Evolutionary conservation across 1,140 invertebrate genomes (phyloP), one percentile per base, ranked within the genome.

Genomic region (Vanessa atalanta): DNA sequence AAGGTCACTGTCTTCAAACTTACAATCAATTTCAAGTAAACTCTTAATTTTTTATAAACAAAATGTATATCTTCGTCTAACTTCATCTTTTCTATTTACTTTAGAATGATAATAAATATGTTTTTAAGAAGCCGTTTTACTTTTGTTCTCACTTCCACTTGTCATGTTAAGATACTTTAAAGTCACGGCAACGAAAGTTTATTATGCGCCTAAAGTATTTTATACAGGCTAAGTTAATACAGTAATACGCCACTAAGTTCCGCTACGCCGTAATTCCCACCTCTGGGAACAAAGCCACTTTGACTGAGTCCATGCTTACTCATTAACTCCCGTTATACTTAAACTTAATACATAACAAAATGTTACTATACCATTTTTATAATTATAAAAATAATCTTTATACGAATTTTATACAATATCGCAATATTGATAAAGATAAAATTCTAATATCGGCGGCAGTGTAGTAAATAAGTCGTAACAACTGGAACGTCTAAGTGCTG

Each of bases 191-290:
- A 65, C 55, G 60, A 63, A 57, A 53, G 48, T 55, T 47, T 65
- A 48, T 23, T 23, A 50, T 65, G 15, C 16, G 48, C 2, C 13
- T 65, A 9, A 26, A 47, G 16, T 50, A 50, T 65, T 65, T 65
- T 48, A 65, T 65, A 65, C 47, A 55, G 53, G 70, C 61, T 72
- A 72, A 72, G 51, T 61, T 47, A 26, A 31, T 61, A 71, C 69
- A 63, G 26, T 71, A 63, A 71, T 53, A 47, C 43, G 47, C n/a
- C 47, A 66, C 47, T 60, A 20, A 53, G 75, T 70, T 77, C 70
- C 66, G 70, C 66, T 73, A 65, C 63, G 67, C 8, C 61, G 66
- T 70, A 72, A 77, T 73, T 77, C 75, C 71, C 75, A 77, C 75
- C 71, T 77, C 75, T 73, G 71, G 71, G 75, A 77, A 73, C 48